Base-by-base conservation (phyloP, 2,888 invertebrate genomes). In the Macrophya alboannulata region DNA sequence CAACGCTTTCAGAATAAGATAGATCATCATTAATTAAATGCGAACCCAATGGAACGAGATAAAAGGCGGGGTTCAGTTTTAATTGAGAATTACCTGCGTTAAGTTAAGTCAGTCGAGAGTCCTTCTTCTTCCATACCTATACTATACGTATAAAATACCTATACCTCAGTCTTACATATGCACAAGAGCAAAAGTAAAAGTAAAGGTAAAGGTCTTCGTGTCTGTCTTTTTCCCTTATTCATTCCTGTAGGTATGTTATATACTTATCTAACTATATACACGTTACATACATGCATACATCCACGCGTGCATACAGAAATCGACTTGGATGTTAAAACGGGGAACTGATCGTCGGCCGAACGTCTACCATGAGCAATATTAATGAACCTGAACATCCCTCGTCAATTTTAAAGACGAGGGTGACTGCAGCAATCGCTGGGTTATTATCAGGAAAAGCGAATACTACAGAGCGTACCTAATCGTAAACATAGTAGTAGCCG, bases 11-110 rank as follows among this genome's bases (percentile, higher is more conserved):
- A 68, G 68, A 68, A 68, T 31, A 21, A 81, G 81, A 81, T 81
- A 81, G 81, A 81, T 81, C 81, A 81, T 81, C 81, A 81, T 81
- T 81, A 81, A 81, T 81, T 81, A 81, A 62, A 81, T 62, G 77
- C 55, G 55, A 77, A 51, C 51, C 31, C 21, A 43, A 81, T 21
- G 62, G 62, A 59, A 59, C 25, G 59, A 62, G 59, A 81, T 81
- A 81, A 81, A 81, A 81, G 81, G 40, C 59, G 81, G 62, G 59
- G 81, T 81, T 62, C 25, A 21, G 12, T 59, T 81, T 62, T 81
- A 81, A 81, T 81, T 81, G 62, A 81, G 81, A 81, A 81, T 81
- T 81, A 81, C 59, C 81, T 81, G 81, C 40, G 51, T 77, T 43
- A 43, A 71, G 45, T 76, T 48, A 15, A 72, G 25, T 17, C 48